These are phyloP conservation scores for Scomberomorus guttatus DNA, from an alignment of 2,797 vertebrate genomes.

Conservation along the genomic window DNA sequence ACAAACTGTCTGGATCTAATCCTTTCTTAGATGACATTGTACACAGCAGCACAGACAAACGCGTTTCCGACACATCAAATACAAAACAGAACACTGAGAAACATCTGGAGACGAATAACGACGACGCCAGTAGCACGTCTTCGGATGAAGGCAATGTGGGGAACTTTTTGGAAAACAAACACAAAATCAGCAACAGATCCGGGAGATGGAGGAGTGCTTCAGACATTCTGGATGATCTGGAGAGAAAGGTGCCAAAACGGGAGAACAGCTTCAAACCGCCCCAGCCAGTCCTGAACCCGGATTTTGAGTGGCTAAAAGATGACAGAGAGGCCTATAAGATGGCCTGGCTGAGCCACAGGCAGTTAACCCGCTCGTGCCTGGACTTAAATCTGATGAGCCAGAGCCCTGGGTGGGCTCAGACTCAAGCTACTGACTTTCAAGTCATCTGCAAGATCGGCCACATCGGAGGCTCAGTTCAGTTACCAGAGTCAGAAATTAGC, in stretches of 20 bases:
- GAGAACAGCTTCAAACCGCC: constrained; percentile 65
- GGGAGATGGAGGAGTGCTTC: constrained; percentile 93
- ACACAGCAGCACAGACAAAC: constrained; percentile 76
- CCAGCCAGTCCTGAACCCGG: constrained; percentile 83
- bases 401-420: constrained; percentile 97
- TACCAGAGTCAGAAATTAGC: constrained; percentile 91
- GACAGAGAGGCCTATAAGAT: constrained; percentile 96
- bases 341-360: constrained; percentile 97
- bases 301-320: constrained; percentile 91
- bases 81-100: constrained; percentile 84
- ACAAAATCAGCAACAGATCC: constrained; percentile 81
- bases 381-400: constrained; percentile 93
- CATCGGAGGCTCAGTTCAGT: constrained; percentile 90
- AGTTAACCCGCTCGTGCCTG: constrained; percentile 94
- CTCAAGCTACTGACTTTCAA: constrained; percentile 91
- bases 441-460: constrained; percentile 89
- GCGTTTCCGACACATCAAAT: constrained; percentile 69
- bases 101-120: constrained; percentile 80
- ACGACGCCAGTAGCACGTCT: constrained; percentile 89
- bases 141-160: constrained; percentile 91
- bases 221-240: constrained; percentile 90
- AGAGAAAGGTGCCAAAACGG: constrained; percentile 74
- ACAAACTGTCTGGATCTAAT: constrained; percentile 92
- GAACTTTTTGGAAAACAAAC: constrained; percentile 80
- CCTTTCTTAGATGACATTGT: constrained; percentile 95